Percentiles rank a stretch among this genome's conserved stretches.
Conservation (phyloP, 1,140 invertebrate species). For the Drosophila repleta region DNA sequence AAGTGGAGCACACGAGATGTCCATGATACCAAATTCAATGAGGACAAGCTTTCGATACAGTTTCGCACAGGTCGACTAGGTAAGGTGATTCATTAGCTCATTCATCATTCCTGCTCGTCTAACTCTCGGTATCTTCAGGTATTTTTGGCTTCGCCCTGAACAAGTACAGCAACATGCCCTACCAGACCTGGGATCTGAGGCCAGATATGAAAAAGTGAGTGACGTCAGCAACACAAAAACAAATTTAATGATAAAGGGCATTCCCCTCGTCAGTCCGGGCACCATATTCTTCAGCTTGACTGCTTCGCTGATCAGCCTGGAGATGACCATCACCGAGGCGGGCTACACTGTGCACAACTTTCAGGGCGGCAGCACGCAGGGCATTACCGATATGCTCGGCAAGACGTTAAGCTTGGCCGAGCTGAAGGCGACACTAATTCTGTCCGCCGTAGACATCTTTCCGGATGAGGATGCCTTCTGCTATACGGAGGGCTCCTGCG, state of each 20-base stretch:
- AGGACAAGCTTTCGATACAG: conserved; percentile 90
- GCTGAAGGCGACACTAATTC: conserved; percentile 70
- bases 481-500: conserved; percentile 89
- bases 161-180: conserved; percentile 91
- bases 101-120: neutral
- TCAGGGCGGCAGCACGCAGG: conserved; percentile 75
- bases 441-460: conserved; percentile 93
- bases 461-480: conserved; percentile 93
- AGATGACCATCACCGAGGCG: conserved; percentile 87
- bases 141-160: conserved; percentile 90
- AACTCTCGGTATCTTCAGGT: conserved; percentile 28
- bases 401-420: conserved; percentile 69
- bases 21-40: conserved; percentile 92
- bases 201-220: conserved; percentile 86
- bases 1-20: conserved; percentile 91
- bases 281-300: conserved; percentile 87
- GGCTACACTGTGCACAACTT: conserved; percentile 79
- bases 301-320: conserved; percentile 88
- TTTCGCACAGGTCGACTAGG: conserved; percentile 91
- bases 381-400: conserved; percentile 77
- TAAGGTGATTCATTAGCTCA: conserved; percentile 40
- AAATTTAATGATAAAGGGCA: no score
- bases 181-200: conserved; percentile 93
- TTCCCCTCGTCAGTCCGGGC: conserved; percentile 63
- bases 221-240: no score